Conservation (phyloP, 1,140 invertebrate species). For the Coboldia fuscipes region DNA sequence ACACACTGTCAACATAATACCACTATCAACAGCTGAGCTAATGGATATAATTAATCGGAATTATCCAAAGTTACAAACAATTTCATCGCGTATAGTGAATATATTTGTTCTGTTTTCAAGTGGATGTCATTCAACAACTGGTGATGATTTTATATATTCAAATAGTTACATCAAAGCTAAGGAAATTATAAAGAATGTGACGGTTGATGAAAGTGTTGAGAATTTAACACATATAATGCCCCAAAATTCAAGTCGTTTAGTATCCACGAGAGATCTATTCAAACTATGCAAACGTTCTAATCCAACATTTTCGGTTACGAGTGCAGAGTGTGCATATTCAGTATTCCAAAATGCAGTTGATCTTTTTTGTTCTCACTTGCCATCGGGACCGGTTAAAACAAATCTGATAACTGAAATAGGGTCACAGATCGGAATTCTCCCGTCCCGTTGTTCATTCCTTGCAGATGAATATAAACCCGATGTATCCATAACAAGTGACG, state of each 20-base stretch:
- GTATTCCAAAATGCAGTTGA: conserved; percentile 81
- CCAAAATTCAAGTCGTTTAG: conserved; percentile 31
- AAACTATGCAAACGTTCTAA: conserved; percentile 74
- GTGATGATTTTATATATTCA: conserved; percentile 23
- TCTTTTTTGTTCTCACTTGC: conserved; percentile 50
- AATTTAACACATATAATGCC: conserved; percentile 8
- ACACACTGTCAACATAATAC: conserved; percentile 59
- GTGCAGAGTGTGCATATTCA: conserved; percentile 46
- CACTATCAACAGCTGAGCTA: conserved; percentile 51
- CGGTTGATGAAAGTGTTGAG: conserved; percentile 12
- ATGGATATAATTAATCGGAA: conserved; percentile 37
- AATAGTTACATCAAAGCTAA: conserved; percentile 15
- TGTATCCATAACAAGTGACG: conserved; percentile 26
- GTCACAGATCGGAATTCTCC: conserved; percentile 60
- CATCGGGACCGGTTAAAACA: conserved; percentile 32
- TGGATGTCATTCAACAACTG: conserved; percentile 30
- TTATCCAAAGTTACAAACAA: conserved; percentile 51
- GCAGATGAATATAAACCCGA: conserved; percentile 56
- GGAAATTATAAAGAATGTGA: conserved; percentile 13
- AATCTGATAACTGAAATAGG: conserved; percentile 50
- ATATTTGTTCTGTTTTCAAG: conserved; percentile 65
- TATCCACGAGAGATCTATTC: conserved; percentile 72
- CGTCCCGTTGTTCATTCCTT: conserved; percentile 64
- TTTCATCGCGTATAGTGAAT: conserved; percentile 56
- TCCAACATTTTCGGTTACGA: conserved; percentile 49